Conservation (phyloP, 2,888 invertebrate genomes). For the Danaus chrysippus region DNA sequence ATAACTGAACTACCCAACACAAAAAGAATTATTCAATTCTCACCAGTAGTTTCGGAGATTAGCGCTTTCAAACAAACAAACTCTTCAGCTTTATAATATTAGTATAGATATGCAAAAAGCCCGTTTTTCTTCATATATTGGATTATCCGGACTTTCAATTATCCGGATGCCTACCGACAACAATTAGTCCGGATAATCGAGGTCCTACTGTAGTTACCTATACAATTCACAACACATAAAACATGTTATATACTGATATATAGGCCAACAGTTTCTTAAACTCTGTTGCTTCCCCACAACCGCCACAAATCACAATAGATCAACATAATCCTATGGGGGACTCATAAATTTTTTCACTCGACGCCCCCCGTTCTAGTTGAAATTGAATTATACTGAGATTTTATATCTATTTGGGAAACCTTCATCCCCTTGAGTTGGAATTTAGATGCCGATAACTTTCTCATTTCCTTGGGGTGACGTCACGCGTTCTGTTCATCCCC, state of each 20-base stretch:
- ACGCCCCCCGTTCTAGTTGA: conserved; percentile 34
- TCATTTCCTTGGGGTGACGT: conserved; percentile 59
- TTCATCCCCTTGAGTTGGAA: conserved; percentile 64
- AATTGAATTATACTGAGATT: conserved; percentile 75
- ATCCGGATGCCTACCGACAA: too few relatives aligned
- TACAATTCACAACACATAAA: too few relatives aligned
- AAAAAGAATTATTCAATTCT: too few relatives aligned
- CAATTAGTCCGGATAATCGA: too few relatives aligned
- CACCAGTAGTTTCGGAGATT: too few relatives aligned
- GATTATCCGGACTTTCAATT: too few relatives aligned
- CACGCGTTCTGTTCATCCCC: conserved; percentile 21
- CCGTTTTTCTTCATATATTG: too few relatives aligned
- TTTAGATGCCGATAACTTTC: conserved; percentile 75
- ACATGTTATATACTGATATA: neutral
- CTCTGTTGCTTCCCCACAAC: neutral
- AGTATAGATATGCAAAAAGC: too few relatives aligned
- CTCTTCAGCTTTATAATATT: too few relatives aligned
- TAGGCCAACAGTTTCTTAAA: neutral
- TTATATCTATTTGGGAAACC: conserved; percentile 74
- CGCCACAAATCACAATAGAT: neutral
- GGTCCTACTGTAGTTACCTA: too few relatives aligned
- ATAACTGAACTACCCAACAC: too few relatives aligned
- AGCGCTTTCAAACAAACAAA: too few relatives aligned
- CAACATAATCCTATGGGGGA: conserved; percentile 22
- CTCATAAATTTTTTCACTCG: conserved; percentile 30